A percentile compares a stretch with the other conserved stretches of the same genome.
These are phyloP conservation scores for Pontoporia blainvillei DNA, from an alignment of 2,113 vertebrate species.

Conservation along the genomic window DNA sequence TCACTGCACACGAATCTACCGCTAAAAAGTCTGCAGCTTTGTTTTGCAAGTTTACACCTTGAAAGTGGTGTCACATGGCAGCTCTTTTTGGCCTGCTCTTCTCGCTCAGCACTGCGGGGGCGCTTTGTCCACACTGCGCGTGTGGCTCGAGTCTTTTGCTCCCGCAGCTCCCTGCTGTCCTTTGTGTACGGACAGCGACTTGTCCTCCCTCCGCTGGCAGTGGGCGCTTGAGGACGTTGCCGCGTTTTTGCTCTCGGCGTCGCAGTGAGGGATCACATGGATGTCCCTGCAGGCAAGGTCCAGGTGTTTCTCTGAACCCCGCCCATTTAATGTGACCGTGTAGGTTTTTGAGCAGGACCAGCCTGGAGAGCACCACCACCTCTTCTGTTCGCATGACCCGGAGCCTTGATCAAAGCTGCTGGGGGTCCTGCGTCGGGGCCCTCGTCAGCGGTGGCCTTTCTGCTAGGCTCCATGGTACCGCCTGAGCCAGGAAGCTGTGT, in stretches of 20 bases:
- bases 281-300: background rate
- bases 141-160: background rate
- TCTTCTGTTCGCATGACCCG: background rate
- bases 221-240: background rate
- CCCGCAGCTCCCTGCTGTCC: background rate
- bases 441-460: background rate
- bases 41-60: too few relatives aligned
- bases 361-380: background rate
- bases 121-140: accelerated
- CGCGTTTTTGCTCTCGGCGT: background rate
- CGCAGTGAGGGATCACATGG: background rate
- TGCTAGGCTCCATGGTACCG: background rate
- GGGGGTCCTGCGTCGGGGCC: background rate
- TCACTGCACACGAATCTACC: accelerated
- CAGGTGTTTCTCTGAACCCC: background rate
- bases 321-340: background rate
- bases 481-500: background rate
- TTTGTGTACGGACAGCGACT: accelerated
- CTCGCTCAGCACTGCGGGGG: background rate
- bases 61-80: accelerated
- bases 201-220: background rate
- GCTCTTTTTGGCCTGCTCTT: too few relatives aligned
- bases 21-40: accelerated
- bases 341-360: background rate
- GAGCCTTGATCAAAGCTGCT: background rate